Conservation (phyloP, 1,140 invertebrate genomes). For the Wiebesia pumilae region DNA sequence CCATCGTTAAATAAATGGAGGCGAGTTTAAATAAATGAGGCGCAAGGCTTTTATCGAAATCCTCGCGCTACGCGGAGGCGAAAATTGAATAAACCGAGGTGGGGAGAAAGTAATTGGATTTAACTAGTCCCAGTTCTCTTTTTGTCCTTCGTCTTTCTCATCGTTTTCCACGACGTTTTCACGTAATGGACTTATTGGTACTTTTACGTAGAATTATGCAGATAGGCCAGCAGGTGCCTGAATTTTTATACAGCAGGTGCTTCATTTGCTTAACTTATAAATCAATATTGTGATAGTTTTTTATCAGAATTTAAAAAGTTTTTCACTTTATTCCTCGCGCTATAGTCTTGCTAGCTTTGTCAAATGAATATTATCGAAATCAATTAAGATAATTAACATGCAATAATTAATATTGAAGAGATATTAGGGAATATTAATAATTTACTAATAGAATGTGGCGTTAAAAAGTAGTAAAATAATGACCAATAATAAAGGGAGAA, state of each 20-base stretch:
- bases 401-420: too few species aligned
- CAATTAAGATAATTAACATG: not conserved
- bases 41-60: conserved; percentile 52
- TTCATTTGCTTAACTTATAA: conserved; percentile 43
- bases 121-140: conserved; percentile 26
- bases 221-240: conserved; percentile 36
- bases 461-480: not conserved
- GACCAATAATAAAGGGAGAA: not conserved
- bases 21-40: conserved; percentile 54
- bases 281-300: conserved; percentile 52
- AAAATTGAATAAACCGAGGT: conserved; percentile 44
- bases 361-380: not conserved
- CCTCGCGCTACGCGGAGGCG: conserved; percentile 21
- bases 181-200: conserved; percentile 52
- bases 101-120: conserved; percentile 46
- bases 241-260: conserved; percentile 33
- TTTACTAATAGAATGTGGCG: not conserved
- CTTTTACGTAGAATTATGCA: conserved; percentile 53
- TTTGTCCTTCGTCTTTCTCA: conserved; percentile 3
- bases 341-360: not conserved
- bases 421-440: not conserved
- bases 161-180: conserved; percentile 36
- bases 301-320: not conserved
- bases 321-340: not conserved
- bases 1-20: conserved; percentile 53